Base-by-base conservation (phyloP, 2,888 invertebrate species). In the Sarcophaga subvicina region DNA sequence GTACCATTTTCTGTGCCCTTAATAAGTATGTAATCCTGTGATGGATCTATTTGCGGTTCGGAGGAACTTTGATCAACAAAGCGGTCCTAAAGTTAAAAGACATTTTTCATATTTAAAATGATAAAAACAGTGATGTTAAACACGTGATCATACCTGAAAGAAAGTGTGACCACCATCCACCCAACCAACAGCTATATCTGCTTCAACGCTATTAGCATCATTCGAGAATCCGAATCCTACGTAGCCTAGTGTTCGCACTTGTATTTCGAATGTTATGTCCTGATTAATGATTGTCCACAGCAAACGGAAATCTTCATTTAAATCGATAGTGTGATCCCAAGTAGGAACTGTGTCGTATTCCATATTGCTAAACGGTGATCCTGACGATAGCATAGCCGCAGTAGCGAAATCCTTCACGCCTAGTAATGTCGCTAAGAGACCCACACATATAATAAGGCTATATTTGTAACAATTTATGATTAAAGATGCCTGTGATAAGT, bases 101-200 rank as follows among this genome's bases (percentile, higher is more conserved):
- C 37, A 37, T 37, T 10, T 37, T 37, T 37, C 37, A 37, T 37
- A 37, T 37, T 37, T 37, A 10, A 8, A 20, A 20, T 20, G 3
- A 37, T 10, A 37, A 37, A 37, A 10, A 37, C 8, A 37, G 8
- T 45, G 3, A 22, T 12, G 1, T 2, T 47, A n/a, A 45, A 2
- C 5, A 4, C 10, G 22, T 47, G 54, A 17, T 60, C 95, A 95
- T 93, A 96, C 96, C 95, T 96, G 95, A 93, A 97, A 95, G 93
- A 96, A 96, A 88, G 96, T 96, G 93, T 95, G 95, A 90, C 95
- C 95, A 88, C 96, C 96, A 93, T 97, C 96, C 86, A 98, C 96
- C 97, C 98, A 98, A 80, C 96, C 97, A 91, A 98, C 95, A 88
- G 97, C 96, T 94, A 98, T 95, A 94, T 98, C 98, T 69, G 97